Percentiles rank a stretch among this genome's conserved stretches.
Conservation (phyloP, 2,113 vertebrate species). For the Trematomus loennbergii region DNA sequence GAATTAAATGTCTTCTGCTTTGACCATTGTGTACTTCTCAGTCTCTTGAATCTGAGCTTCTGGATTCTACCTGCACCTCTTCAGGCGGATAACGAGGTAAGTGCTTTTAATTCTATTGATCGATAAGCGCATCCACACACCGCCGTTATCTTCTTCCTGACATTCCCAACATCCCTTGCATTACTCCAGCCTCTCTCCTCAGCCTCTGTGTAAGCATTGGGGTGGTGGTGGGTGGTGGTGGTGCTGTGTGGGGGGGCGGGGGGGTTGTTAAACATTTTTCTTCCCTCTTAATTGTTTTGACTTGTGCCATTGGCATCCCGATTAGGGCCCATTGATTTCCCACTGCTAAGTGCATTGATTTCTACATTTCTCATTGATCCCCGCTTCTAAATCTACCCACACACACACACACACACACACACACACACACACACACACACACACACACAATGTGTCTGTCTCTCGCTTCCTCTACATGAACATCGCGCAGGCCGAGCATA, state of each 20-base stretch:
- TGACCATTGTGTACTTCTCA: neutral
- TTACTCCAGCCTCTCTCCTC: slow-evolving; percentile 40
- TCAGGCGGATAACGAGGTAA: neutral
- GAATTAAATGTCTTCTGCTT: neutral
- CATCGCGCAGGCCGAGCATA: slow-evolving; percentile 26
- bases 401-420: slow-evolving; percentile 81
- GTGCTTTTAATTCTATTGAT: slow-evolving; percentile 9
- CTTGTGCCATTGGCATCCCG: slow-evolving; percentile 97
- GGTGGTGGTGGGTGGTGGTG: slow-evolving; percentile 41
- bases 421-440: slow-evolving; percentile 43
- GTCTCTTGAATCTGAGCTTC: neutral
- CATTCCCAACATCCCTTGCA: slow-evolving; percentile 7
- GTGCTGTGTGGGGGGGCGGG: slow-evolving; percentile 37
- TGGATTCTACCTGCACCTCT: slow-evolving; percentile 23
- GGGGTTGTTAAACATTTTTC: slow-evolving; percentile 93
- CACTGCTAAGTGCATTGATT: slow-evolving; percentile 97
- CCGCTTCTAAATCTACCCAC: slow-evolving; percentile 93
- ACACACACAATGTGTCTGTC: slow-evolving; percentile 53
- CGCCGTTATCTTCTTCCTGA: slow-evolving; percentile 2
- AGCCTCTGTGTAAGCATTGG: slow-evolving; percentile 67
- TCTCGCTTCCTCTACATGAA: slow-evolving; percentile 57
- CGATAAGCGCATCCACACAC: neutral
- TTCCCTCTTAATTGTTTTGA: slow-evolving; percentile 98
- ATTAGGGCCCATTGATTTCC: slow-evolving; percentile 97
- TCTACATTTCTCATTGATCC: slow-evolving; percentile 99